phyloP scores from a whole-genome alignment of 2,888 invertebrate genomes.

The Trachelus tabidus region DNA sequence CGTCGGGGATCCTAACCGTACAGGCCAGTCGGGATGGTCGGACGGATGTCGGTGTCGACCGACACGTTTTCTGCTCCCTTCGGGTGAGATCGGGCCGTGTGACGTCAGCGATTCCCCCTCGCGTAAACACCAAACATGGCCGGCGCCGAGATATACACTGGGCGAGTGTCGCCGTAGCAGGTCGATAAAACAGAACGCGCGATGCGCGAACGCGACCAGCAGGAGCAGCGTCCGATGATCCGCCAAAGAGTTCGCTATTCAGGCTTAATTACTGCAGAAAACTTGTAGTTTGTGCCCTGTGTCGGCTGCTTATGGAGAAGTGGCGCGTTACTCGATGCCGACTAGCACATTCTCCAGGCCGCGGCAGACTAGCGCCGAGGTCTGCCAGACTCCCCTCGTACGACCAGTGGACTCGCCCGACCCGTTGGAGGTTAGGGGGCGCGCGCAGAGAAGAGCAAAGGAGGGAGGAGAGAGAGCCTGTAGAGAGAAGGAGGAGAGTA shows the following conservation, averaged over 20 bases:
- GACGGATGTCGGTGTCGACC: slow-evolving; percentile 15
- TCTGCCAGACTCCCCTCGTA: slow-evolving; percentile 58
- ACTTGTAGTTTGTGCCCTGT: neutral
- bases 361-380: slow-evolving; percentile 64
- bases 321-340: slow-evolving; percentile 45
- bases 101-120: slow-evolving; percentile 63
- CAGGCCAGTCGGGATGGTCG: neutral
- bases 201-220: slow-evolving; percentile 5
- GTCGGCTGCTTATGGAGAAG: slow-evolving; percentile 18
- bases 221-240: neutral
- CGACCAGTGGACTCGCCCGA: slow-evolving; percentile 64
- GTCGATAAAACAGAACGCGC: slow-evolving; percentile 22
- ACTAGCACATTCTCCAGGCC: slow-evolving; percentile 63
- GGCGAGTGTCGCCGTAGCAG: slow-evolving; percentile 24
- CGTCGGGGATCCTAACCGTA: neutral
- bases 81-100: slow-evolving; percentile 54
- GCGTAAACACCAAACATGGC: slow-evolving; percentile 67
- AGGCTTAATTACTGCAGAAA: neutral
- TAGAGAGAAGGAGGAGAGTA: slow-evolving; percentile 15
- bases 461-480: slow-evolving; percentile 23
- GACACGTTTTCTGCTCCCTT: slow-evolving; percentile 46
- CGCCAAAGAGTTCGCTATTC: neutral
- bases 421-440: slow-evolving; percentile 38
- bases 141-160: slow-evolving; percentile 58
- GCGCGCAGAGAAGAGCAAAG: slow-evolving; percentile 17